Base-by-base conservation (phyloP, 2,797 vertebrate genomes). In the Bovichtus variegatus region DNA sequence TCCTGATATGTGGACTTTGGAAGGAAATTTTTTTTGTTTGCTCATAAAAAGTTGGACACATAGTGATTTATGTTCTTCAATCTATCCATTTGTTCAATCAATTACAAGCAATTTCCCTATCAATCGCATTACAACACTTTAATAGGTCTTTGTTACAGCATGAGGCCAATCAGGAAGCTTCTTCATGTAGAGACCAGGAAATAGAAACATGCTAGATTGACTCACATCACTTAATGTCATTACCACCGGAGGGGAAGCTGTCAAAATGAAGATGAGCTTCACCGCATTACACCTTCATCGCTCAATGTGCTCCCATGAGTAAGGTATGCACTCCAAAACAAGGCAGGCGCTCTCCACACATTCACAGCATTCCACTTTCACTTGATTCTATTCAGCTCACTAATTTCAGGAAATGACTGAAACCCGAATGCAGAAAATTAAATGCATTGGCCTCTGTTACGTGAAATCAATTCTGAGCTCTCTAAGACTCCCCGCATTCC, bases 171-270 rank as follows among this genome's bases (percentile, higher is more conserved):
- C 86, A 89, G 77, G 72, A 76, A 63, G 68, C 59, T 61, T 69
- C 73, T 76, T 71, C 61, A 60, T 60, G 55, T 68, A 15, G 65
- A 85, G 67, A 80, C 68, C 83, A 83, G 86, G 87, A 88, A 92
- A 91, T 87, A 83, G 82, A 82, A 84, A 71, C 81, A 87, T 54
- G 71, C 81, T 73, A 80, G 79, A 91, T 83, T 88, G 88, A 71
- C 87, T 89, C 63, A 76, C 82, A 89, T 93, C 89, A 91, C 75
- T 89, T 89, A 92, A 88, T 91, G 83, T 91, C 88, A 90, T 93
- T 91, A 91, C 63, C 50, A 63, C 63, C 50, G 38, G 67, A 90
- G 80, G 74, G 83, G 75, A 91, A 86, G 85, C 82, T 90, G 90
- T 92, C 85, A 87, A 90, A 92, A 91, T 87, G 71, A 84, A 89